Evolutionary conservation across 2,888 invertebrate species (phyloP).

Genomic region (Eumacrocentrus americanus): DNA sequence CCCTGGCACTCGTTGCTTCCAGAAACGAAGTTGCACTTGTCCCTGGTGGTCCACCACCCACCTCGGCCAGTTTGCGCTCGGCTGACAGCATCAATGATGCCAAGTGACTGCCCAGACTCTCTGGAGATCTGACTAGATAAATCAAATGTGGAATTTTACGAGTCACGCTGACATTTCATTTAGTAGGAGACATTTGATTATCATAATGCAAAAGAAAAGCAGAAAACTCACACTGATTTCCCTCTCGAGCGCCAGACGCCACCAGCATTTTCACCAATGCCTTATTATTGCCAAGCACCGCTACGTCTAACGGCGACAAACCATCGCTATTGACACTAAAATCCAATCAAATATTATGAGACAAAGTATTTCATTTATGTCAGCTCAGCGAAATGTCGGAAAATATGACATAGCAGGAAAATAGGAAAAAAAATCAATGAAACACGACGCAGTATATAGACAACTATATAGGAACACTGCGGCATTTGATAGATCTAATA

Average conservation of each 20-base stretch:
- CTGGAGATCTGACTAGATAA: constrained; percentile 72
- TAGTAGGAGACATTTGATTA: not conserved
- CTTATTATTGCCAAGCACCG: constrained; percentile 87
- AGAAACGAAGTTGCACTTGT: constrained; percentile 47
- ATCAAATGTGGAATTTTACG: constrained; percentile 9
- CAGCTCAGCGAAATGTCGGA: no score
- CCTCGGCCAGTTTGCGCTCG: constrained; percentile 81
- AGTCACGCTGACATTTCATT: not conserved
- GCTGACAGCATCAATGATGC: constrained; percentile 80
- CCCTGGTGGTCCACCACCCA: constrained; percentile 64
- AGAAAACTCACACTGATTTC: constrained; percentile 76
- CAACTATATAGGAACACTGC: not conserved
- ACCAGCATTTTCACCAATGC: constrained; percentile 89
- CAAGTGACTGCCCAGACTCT: constrained; percentile 78
- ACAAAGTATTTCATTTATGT: no score
- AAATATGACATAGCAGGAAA: not conserved
- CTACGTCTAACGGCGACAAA: constrained; percentile 89
- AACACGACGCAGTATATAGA: not conserved
- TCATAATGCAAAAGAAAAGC: not conserved
- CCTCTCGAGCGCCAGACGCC: constrained; percentile 84
- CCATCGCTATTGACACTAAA: constrained; percentile 85
- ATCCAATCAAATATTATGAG: not conserved
- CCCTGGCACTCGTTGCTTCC: constrained; percentile 49
- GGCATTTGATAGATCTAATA: no score
- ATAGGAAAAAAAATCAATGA: constrained; percentile 11